A percentile compares a stretch with the other conserved stretches of the same genome.
phyloP scores from a whole-genome alignment of 2,888 invertebrate species.

The Melanchra persicariae region DNA sequence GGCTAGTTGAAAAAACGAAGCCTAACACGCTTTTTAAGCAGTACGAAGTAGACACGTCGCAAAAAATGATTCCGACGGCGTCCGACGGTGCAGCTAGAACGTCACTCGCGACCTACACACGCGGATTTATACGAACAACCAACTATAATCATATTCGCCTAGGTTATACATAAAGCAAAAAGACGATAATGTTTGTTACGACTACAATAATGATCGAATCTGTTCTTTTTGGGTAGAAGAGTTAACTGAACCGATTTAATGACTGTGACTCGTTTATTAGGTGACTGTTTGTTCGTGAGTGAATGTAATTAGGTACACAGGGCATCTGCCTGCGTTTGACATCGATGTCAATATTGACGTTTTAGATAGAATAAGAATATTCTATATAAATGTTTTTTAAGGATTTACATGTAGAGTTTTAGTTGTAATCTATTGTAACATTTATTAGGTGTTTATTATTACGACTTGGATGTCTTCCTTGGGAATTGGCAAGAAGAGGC shows the following conservation, averaged over 20 bases:
- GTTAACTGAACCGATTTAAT: conserved; percentile 13
- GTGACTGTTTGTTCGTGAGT: neutral
- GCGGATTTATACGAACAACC: conserved; percentile 36
- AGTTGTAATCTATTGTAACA: neutral
- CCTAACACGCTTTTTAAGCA: conserved; percentile 81
- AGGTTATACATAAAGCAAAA: conserved; percentile 50
- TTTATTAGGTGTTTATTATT: neutral
- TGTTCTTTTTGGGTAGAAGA: conserved; percentile 15
- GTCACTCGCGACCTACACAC: conserved; percentile 62
- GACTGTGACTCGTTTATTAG: conserved; percentile 10
- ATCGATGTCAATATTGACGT: neutral
- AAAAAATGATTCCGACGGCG: conserved; percentile 84
- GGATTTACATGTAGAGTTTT: neutral
- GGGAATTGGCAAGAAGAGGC: too few species aligned
- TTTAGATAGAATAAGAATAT: neutral
- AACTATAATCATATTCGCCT: conserved; percentile 57
- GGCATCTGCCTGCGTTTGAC: neutral
- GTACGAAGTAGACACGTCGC: conserved; percentile 83
- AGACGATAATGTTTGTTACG: conserved; percentile 8
- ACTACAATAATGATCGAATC: conserved; percentile 15
- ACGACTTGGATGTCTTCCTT: too few species aligned
- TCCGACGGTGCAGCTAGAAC: conserved; percentile 53
- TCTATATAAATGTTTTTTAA: neutral
- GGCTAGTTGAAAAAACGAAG: conserved; percentile 81
- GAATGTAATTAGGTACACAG: neutral